Evolutionary conservation across 2,797 vertebrate genomes (phyloP).

Genomic region (Mustela erminea): DNA sequence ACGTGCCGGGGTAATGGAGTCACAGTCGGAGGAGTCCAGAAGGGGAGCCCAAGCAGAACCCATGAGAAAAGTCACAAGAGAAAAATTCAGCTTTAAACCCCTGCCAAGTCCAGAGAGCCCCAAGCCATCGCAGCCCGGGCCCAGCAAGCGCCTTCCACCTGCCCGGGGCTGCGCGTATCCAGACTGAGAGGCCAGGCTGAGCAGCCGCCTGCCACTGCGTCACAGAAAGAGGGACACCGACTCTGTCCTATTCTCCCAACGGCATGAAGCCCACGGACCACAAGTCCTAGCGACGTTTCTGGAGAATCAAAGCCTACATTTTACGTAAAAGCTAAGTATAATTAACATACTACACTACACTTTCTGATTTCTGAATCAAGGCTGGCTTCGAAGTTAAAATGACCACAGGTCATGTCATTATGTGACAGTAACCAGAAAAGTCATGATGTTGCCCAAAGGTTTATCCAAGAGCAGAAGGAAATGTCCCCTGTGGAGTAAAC

Average conservation of each 20-base stretch:
- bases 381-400: neutral
- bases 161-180: fast-evolving
- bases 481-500: neutral
- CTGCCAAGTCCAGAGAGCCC: neutral
- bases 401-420: neutral
- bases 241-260: neutral
- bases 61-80: neutral
- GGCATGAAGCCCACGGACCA: neutral
- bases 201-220: neutral
- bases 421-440: neutral
- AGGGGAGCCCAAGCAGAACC: neutral
- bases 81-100: neutral
- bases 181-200: neutral
- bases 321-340: neutral
- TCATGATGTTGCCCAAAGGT: neutral
- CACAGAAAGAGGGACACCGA: neutral
- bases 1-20: neutral
- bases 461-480: neutral
- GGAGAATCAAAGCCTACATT: neutral
- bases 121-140: no score
- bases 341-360: neutral
- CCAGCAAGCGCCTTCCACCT: neutral
- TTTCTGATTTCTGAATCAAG: neutral
- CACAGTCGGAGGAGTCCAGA: neutral
- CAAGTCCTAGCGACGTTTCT: neutral